These are phyloP conservation scores for Synanthedon vespiformis DNA, from an alignment of 2,888 invertebrate genomes.

Conservation along the genomic window DNA sequence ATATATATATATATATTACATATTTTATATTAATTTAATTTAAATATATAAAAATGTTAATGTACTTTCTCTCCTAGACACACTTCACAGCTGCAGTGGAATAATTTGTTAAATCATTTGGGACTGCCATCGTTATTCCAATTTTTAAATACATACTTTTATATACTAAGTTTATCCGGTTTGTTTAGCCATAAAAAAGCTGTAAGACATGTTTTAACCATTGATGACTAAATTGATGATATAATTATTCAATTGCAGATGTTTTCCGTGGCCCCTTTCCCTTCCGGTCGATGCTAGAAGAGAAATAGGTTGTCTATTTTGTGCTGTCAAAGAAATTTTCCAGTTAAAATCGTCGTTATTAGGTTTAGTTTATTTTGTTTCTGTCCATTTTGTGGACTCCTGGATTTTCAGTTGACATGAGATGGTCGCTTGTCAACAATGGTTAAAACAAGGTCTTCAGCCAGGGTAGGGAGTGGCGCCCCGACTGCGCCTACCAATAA, in stretches of 20 bases:
- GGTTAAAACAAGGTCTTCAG: constrained; percentile 71
- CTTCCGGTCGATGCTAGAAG: constrained; percentile 40
- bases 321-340: constrained; percentile 56
- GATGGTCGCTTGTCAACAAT: constrained; percentile 66
- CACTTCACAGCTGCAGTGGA: constrained; percentile 67
- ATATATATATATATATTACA: constrained; percentile 7
- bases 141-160: constrained; percentile 25
- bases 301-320: constrained; percentile 55
- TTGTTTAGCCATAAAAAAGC: constrained; percentile 48
- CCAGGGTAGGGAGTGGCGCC: constrained; percentile 59
- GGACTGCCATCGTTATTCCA: constrained; percentile 49
- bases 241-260: constrained; percentile 67
- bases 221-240: constrained; percentile 57
- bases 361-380: constrained; percentile 33
- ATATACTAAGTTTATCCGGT: constrained; percentile 36
- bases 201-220: constrained; percentile 71
- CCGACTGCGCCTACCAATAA: constrained; percentile 52
- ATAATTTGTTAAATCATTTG: constrained; percentile 47
- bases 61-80: constrained; percentile 57
- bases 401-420: constrained; percentile 69
- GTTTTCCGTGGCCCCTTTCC: constrained; percentile 43
- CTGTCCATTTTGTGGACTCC: constrained; percentile 59
- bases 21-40: constrained; percentile 15
- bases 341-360: constrained; percentile 38
- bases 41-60: constrained; percentile 31